A percentile compares a stretch with the other conserved stretches of the same genome.
These are phyloP conservation scores for Onchidella celtica DNA, from an alignment of 2,888 invertebrate species.

Conservation along the genomic window DNA sequence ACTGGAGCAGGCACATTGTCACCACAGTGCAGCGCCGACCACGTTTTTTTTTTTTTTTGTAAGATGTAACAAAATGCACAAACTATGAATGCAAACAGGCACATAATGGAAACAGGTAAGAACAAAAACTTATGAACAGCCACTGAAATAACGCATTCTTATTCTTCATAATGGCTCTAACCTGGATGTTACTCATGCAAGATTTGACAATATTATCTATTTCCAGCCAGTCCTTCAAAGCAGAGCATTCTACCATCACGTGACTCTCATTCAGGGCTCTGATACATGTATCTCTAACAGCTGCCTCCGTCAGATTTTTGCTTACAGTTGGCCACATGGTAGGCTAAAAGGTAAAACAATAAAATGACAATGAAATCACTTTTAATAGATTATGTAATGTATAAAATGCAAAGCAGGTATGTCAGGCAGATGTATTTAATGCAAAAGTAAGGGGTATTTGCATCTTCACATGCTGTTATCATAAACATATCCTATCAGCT, in stretches of 20 bases:
- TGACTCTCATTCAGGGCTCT: slow-evolving; percentile 36
- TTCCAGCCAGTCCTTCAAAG: slow-evolving; percentile 30
- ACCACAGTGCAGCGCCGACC: no score
- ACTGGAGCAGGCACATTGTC: no score
- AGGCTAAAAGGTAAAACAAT: slow-evolving; percentile 37
- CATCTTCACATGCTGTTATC: no score
- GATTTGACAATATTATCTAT: slow-evolving; percentile 56
- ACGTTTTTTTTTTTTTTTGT: not conserved
- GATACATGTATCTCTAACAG: slow-evolving; percentile 44
- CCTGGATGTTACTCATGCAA: slow-evolving; percentile 70
- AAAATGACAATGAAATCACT: not conserved
- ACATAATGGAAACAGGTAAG: not conserved
- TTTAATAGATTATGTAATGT: no score
- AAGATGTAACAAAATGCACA: no score
- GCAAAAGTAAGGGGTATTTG: no score
- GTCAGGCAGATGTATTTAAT: no score
- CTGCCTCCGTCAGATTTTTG: slow-evolving; percentile 45
- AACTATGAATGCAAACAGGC: not conserved
- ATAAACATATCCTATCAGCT: no score
- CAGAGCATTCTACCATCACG: slow-evolving; percentile 36
- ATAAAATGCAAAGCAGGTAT: no score
- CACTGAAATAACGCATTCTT: not conserved
- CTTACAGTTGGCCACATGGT: slow-evolving; percentile 47
- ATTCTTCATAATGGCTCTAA: no score
- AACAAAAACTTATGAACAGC: not conserved